Evolutionary conservation across 2,113 vertebrate species (phyloP).

Genomic region (Edolisoma coerulescens): DNA sequence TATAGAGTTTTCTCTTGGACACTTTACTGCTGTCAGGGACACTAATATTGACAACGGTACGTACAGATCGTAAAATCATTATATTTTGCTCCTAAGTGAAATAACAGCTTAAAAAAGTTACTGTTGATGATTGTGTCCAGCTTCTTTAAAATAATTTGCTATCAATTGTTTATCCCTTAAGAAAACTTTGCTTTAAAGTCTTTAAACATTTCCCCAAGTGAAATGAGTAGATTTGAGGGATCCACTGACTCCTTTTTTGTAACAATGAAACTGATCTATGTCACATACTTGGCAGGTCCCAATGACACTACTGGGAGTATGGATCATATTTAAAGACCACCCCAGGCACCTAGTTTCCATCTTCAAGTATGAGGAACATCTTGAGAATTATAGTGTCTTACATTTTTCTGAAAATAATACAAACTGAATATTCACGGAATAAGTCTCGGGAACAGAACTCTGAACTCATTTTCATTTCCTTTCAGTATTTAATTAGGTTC

Average conservation of each 20-base stretch:
- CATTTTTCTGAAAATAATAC: constrained; percentile 62
- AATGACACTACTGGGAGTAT: not conserved
- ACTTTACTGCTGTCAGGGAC: not conserved
- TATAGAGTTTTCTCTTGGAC: not conserved
- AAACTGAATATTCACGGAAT: constrained; percentile 52
- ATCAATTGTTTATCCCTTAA: not conserved
- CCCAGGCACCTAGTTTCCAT: constrained; percentile 12
- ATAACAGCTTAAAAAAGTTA: not conserved
- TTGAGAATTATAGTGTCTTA: constrained; percentile 55
- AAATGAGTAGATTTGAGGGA: not conserved
- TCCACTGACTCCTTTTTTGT: not conserved
- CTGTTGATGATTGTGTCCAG: not conserved
- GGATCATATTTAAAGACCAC: not conserved
- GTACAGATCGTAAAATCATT: not conserved
- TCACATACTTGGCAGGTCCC: not conserved
- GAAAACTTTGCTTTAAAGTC: not conserved
- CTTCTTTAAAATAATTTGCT: not conserved
- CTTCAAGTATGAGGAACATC: constrained; percentile 39
- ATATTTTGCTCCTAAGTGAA: not conserved
- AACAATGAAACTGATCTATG: not conserved
- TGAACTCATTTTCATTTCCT: constrained; percentile 67
- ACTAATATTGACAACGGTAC: not conserved
- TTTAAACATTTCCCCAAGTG: not conserved
- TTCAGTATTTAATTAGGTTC: constrained; percentile 47
- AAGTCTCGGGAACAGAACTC: constrained; percentile 41